phyloP scores from a whole-genome alignment of 2,797 vertebrate genomes.

The Tamandua tetradactyla region DNA sequence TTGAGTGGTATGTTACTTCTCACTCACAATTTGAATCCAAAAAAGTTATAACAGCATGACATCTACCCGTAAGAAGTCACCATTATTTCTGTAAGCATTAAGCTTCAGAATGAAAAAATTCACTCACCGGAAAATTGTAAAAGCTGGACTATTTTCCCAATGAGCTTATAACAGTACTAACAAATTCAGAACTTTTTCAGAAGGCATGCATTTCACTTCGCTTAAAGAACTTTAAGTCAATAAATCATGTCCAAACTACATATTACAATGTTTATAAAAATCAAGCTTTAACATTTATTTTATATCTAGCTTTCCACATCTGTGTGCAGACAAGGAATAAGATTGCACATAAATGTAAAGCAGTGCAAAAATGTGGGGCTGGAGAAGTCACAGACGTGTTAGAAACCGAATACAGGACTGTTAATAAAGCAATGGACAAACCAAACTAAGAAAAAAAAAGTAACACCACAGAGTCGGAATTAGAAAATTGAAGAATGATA shows the following conservation, averaged over 20 bases:
- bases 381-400: conserved; percentile 84
- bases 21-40: conserved; percentile 59
- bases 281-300: conserved; percentile 89
- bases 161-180: conserved; percentile 70
- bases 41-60: conserved; percentile 52
- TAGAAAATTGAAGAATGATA: conserved; percentile 74
- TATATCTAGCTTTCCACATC: conserved; percentile 87
- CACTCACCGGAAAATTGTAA: conserved; percentile 56
- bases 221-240: conserved; percentile 78
- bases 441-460: conserved; percentile 73
- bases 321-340: conserved; percentile 83
- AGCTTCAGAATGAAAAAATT: conserved; percentile 43
- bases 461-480: conserved; percentile 53
- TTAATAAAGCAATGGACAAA: conserved; percentile 77
- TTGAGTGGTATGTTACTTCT: conserved; percentile 34
- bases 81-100: conserved; percentile 40
- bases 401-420: conserved; percentile 81
- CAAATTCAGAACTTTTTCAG: conserved; percentile 69
- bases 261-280: conserved; percentile 86
- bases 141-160: conserved; percentile 60
- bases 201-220: conserved; percentile 75
- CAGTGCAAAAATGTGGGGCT: conserved; percentile 85
- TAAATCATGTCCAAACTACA: conserved; percentile 86
- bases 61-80: conserved; percentile 53
- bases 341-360: conserved; percentile 86